Conservation (phyloP, 2,888 invertebrate species). For the Nineta flava region DNA sequence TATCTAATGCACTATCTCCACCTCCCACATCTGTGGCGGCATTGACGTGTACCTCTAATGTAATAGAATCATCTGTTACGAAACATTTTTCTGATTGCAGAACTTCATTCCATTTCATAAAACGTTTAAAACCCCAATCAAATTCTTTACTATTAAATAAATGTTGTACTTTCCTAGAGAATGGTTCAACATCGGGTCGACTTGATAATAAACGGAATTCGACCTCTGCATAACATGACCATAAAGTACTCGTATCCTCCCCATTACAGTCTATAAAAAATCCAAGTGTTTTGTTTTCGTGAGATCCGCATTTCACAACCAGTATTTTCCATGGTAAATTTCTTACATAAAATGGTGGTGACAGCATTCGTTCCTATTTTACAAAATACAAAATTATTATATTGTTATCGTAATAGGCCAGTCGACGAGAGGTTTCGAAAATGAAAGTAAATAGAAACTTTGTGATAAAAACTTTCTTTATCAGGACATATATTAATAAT, state of each 20-base stretch:
- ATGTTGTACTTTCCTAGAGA: slow-evolving; percentile 86
- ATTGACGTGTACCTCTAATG: slow-evolving; percentile 70
- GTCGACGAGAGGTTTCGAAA: too few species aligned
- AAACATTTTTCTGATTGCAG: slow-evolving; percentile 80
- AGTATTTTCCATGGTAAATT: slow-evolving; percentile 99
- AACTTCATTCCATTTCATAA: slow-evolving; percentile 81
- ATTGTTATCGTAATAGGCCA: too few species aligned
- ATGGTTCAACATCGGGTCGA: slow-evolving; percentile 73
- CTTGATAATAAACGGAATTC: slow-evolving; percentile 51
- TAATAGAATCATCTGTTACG: slow-evolving; percentile 80
- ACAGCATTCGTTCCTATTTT: slow-evolving; percentile 53
- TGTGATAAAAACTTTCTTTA: too few species aligned
- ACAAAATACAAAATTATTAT: slow-evolving; percentile 9
- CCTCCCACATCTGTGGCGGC: slow-evolving; percentile 45
- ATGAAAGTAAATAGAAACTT: too few species aligned
- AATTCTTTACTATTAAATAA: slow-evolving; percentile 70
- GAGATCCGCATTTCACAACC: slow-evolving; percentile 83
- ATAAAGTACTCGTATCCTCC: slow-evolving; percentile 91
- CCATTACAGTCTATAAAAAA: slow-evolving; percentile 94
- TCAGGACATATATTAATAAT: too few species aligned
- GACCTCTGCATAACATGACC: slow-evolving; percentile 88
- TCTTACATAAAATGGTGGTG: slow-evolving; percentile 82
- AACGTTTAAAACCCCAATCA: slow-evolving; percentile 95
- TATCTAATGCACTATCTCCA: slow-evolving; percentile 37
- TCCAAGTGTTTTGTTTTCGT: slow-evolving; percentile 64